phyloP scores from a whole-genome alignment of 2,797 vertebrate genomes.

The Coilia nasus region DNA sequence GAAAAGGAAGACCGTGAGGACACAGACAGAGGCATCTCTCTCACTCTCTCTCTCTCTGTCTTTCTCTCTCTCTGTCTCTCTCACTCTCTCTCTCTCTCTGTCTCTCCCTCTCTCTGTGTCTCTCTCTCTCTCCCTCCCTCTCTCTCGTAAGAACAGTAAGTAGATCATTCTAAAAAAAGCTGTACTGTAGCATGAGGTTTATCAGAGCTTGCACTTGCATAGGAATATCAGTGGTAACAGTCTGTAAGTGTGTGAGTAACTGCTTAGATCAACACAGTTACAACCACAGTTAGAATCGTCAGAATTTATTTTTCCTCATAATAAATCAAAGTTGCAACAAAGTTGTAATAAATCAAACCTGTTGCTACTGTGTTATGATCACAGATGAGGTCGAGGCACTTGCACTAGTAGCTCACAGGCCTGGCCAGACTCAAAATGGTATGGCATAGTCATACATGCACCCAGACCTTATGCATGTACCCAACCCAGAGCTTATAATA shows the following conservation, averaged over 20 bases:
- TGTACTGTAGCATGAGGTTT: background rate
- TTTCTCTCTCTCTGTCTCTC: too few relatives aligned
- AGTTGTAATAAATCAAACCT: too few relatives aligned
- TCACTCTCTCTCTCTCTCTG: too few relatives aligned
- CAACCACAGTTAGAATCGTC: background rate
- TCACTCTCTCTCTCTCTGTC: too few relatives aligned
- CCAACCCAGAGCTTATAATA: too few relatives aligned
- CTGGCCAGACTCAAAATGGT: too few relatives aligned
- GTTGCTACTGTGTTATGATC: background rate
- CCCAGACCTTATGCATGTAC: too few relatives aligned
- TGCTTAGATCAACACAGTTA: background rate
- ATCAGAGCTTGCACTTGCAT: background rate
- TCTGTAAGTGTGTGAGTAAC: background rate
- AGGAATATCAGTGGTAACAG: too few relatives aligned
- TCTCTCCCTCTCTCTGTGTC: too few relatives aligned
- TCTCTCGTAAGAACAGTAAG: background rate
- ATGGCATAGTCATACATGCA: too few relatives aligned
- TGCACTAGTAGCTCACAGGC: too few relatives aligned
- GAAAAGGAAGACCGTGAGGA: background rate
- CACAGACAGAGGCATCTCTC: too few relatives aligned
- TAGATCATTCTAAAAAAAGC: background rate
- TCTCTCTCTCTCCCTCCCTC: background rate
- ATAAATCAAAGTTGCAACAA: background rate
- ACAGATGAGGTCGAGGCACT: background rate
- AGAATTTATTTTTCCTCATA: background rate